These are phyloP conservation scores for Scortum barcoo DNA, from an alignment of 2,113 vertebrate species.

Conservation along the genomic window DNA sequence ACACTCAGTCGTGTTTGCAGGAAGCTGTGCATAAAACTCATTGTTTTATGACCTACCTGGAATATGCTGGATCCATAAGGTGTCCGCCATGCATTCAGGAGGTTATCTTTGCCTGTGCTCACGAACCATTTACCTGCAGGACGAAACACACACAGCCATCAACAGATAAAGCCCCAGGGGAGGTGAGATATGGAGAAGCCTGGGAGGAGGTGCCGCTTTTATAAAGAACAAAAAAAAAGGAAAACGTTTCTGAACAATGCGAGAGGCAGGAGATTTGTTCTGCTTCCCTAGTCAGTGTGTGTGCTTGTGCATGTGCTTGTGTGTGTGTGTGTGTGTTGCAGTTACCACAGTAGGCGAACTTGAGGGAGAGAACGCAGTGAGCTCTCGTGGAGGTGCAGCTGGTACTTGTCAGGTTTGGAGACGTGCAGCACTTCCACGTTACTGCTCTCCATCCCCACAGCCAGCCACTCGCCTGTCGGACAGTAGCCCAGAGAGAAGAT, in stretches of 20 bases:
- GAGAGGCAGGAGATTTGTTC: conserved; percentile 53
- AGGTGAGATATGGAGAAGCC: conserved; percentile 44
- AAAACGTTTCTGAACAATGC: conserved; percentile 49
- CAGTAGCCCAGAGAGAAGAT: conserved; percentile 92
- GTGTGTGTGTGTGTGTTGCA: conserved; percentile 18
- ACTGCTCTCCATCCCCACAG: conserved; percentile 91
- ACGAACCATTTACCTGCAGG: conserved; percentile 92
- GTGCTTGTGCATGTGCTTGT: background rate
- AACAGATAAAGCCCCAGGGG: conserved; percentile 56
- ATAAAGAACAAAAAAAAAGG: conserved; percentile 25
- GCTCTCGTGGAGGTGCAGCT: conserved; percentile 92
- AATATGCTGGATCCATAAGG: conserved; percentile 93
- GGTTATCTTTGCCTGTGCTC: conserved; percentile 92
- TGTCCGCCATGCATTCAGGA: conserved; percentile 92
- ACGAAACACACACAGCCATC: conserved; percentile 60
- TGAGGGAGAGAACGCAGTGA: conserved; percentile 92
- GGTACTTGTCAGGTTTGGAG: conserved; percentile 90
- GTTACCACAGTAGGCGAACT: conserved; percentile 93
- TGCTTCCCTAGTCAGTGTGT: conserved; percentile 18
- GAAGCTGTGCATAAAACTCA: background rate
- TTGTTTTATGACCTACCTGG: conserved; percentile 81
- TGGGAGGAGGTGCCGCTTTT: conserved; percentile 37
- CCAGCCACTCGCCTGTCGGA: no score
- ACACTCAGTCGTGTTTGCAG: background rate
- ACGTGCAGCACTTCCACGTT: conserved; percentile 89